Conservation (phyloP, 2,113 vertebrate species). For the Platichthys flesus region DNA sequence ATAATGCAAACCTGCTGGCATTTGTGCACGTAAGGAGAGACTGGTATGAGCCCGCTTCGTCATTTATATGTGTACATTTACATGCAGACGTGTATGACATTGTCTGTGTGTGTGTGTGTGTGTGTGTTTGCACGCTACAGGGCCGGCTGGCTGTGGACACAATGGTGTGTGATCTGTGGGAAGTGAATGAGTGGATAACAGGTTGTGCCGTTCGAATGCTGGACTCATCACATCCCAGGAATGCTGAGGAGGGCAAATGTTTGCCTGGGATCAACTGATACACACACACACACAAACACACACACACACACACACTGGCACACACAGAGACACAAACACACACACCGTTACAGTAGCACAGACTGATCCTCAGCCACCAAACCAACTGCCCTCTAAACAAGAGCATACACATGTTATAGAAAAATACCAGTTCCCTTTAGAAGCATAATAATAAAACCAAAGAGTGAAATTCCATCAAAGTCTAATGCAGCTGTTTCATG, state of each 20-base stretch:
- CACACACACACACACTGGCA: slow-evolving; percentile 9
- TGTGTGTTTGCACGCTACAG: slow-evolving; percentile 10
- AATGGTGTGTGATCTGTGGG: slow-evolving; percentile 74
- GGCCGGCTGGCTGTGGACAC: slow-evolving; percentile 43
- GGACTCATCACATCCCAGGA: slow-evolving; percentile 81
- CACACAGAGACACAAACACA: slow-evolving; percentile 8
- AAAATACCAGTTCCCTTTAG: not conserved
- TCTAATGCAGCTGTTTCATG: not conserved
- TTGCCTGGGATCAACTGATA: slow-evolving; percentile 70
- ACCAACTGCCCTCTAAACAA: not conserved
- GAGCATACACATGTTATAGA: not conserved
- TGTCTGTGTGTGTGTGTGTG: slow-evolving; percentile 6
- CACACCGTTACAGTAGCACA: slow-evolving; percentile 34
- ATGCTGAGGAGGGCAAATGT: slow-evolving; percentile 81
- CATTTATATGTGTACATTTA: slow-evolving; percentile 10
- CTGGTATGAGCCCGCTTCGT: not conserved
- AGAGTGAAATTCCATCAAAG: no score
- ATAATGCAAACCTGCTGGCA: no score
- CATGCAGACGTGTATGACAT: slow-evolving; percentile 19
- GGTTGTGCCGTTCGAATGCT: slow-evolving; percentile 72
- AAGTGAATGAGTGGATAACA: slow-evolving; percentile 78
- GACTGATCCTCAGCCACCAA: not conserved
- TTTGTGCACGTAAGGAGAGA: not conserved
- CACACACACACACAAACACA: slow-evolving; percentile 14
- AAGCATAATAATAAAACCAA: not conserved